Evolutionary conservation across 2,113 vertebrate species (phyloP).

Genomic region (Macrotis lagotis): DNA sequence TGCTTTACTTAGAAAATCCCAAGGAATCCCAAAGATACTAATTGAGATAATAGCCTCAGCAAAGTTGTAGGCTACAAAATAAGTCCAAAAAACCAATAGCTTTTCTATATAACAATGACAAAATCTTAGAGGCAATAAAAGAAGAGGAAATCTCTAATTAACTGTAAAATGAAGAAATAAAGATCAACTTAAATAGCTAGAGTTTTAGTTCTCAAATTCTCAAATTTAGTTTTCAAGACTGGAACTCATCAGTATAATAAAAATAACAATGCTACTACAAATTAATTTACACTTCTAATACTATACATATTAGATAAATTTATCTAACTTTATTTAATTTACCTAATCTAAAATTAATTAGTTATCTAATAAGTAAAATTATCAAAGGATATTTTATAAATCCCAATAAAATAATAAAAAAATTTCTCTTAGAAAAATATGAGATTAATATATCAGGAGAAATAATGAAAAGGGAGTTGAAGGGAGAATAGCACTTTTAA

Average conservation of each 20-base stretch:
- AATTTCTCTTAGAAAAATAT: no score
- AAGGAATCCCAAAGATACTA: not conserved
- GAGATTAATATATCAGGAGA: no score
- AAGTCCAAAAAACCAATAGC: not conserved
- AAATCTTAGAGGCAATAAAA: not conserved
- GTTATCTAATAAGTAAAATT: no score
- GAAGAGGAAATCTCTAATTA: not conserved
- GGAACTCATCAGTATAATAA: not conserved
- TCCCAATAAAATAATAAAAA: no score
- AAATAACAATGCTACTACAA: not conserved
- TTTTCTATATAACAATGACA: not conserved
- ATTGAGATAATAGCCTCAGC: not conserved
- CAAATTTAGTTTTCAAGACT: not conserved
- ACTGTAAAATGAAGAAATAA: not conserved
- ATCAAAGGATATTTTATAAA: no score
- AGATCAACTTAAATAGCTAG: not conserved
- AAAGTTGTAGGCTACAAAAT: not conserved
- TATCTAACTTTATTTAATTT: no score
- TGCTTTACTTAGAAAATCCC: not conserved
- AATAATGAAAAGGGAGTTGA: no score
- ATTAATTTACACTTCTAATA: not conserved
- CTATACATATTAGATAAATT: no score
- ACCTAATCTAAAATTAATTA: no score
- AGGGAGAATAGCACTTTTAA: not conserved
- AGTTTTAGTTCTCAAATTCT: not conserved